Evolutionary conservation across 2,888 invertebrate species (phyloP).

Genomic region (Parnassius apollo): DNA sequence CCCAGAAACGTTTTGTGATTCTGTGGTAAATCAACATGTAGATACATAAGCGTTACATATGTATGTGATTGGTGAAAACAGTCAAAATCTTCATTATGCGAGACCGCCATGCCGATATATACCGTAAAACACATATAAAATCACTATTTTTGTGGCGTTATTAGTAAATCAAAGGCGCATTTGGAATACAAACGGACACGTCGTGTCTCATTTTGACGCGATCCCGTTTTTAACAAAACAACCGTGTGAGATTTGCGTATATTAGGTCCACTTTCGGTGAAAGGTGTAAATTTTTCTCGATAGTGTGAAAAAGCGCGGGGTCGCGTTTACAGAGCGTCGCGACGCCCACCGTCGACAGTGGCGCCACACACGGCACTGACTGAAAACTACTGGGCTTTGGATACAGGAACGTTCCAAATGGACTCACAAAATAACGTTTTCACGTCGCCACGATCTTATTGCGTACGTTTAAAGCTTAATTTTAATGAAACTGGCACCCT

Average conservation of each 20-base stretch:
- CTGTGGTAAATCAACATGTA: slow-evolving; percentile 19
- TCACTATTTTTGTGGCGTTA: slow-evolving; percentile 69
- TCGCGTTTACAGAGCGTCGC: slow-evolving; percentile 52
- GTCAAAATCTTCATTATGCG: slow-evolving; percentile 34
- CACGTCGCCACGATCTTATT: slow-evolving; percentile 39
- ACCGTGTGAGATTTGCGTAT: slow-evolving; percentile 5
- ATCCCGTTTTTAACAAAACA: slow-evolving; percentile 7
- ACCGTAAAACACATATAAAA: slow-evolving; percentile 63
- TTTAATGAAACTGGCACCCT: slow-evolving; percentile 22
- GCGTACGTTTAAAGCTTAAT: slow-evolving; percentile 36
- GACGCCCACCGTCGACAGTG: slow-evolving; percentile 72
- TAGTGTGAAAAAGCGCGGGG: slow-evolving; percentile 46
- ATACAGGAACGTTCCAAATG: slow-evolving; percentile 58
- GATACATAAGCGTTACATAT: slow-evolving; percentile 12
- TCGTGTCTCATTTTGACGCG: background rate
- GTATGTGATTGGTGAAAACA: slow-evolving; percentile 24
- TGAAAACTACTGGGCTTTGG: slow-evolving; percentile 52
- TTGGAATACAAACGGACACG: slow-evolving; percentile 1
- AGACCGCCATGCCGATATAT: slow-evolving; percentile 61
- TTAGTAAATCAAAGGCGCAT: slow-evolving; percentile 44
- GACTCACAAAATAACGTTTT: slow-evolving; percentile 40
- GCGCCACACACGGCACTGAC: slow-evolving; percentile 77
- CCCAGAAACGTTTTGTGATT: slow-evolving; percentile 12
- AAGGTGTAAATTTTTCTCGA: slow-evolving; percentile 22
- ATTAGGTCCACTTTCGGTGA: slow-evolving; percentile 12